Evolutionary conservation across 2,888 invertebrate genomes (phyloP), one percentile per base, ranked within the genome.

Genomic region (Syrista parreyssii): DNA sequence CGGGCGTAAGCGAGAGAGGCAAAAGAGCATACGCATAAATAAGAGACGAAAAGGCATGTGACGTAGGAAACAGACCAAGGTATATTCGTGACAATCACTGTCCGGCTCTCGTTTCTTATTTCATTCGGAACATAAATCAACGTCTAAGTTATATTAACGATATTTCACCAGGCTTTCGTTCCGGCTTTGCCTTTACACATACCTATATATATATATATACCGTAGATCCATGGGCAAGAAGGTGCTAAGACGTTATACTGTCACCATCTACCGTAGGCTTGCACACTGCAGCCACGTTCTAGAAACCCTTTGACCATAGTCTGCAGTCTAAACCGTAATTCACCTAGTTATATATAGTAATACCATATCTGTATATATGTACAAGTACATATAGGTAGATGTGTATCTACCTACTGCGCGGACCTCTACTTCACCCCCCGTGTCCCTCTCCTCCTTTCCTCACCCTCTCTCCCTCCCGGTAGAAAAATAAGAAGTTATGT

Each of bases 61-160:
- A 55, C 12, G 36, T 12, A 36, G 1, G 55, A 23, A 55, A 9
- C 23, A 9, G 23, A 55, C 2, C 0, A 9, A 55, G 9, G 23
- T 55, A 23, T 23, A 9, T 23, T 55, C 23, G 23, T 23, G 55
- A 55, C 55, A 55, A 55, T 55, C 55, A 9, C 55, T 15, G 23
- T 6, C 23, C 55, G 23, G 2, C 55, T 55, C 23, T 55, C 55
- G 55, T 55, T 9, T 32, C 71, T 71, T 15, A 9, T 71, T 71
- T 71, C 32, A 12, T 12, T 30, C 30, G 30, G 73, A 32, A n/a
- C 83, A 84, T 88, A 86, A 88, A 89, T 89, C 88, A 86, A 83
- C 84, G 78, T 77, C 83, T 84, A 88, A 89, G 86, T 89, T 88
- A 86, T 88, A 88, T 88, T 88, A 88, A 88, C 87, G 87, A 85